phyloP scores from a whole-genome alignment of 2,797 vertebrate species.

The Bryconaethiops microstoma region DNA sequence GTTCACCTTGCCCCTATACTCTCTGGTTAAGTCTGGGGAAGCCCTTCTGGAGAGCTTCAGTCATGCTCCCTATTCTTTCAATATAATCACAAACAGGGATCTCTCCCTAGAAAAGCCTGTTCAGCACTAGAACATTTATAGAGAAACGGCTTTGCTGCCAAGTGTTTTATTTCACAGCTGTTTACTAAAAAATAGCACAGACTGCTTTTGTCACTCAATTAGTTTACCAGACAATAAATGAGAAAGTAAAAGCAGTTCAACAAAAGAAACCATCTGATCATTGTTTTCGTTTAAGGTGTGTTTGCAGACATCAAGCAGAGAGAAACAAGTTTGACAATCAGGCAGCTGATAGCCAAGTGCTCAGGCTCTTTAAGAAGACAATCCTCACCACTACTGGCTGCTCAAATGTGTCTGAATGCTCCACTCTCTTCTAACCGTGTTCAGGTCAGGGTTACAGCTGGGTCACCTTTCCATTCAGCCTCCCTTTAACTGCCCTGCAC shows the following conservation, averaged over 20 bases:
- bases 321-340: not conserved
- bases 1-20: not conserved
- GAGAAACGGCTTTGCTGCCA: not conserved
- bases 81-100: slow-evolving; percentile 33
- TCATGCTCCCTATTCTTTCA: not conserved
- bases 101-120: slow-evolving; percentile 2
- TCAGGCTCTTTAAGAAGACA: not conserved
- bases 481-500: not conserved
- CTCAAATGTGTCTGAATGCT: slow-evolving; percentile 2
- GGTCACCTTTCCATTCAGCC: not conserved
- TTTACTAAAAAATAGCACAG: not conserved
- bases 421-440: not conserved
- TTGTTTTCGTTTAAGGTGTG: not conserved
- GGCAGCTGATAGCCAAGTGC: too few species aligned
- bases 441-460: not conserved
- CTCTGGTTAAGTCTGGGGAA: not conserved
- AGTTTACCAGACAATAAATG: not conserved
- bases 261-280: not conserved
- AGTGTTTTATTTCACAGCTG: not conserved
- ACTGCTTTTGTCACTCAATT: not conserved
- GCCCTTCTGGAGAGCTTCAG: not conserved
- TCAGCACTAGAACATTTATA: slow-evolving; percentile 3
- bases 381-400: not conserved
- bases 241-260: not conserved
- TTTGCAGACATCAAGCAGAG: not conserved